Percentiles rank a stretch among this genome's conserved stretches.
These are phyloP conservation scores for Elephas maximus DNA, from an alignment of 2,113 vertebrate species.

Conservation along the genomic window DNA sequence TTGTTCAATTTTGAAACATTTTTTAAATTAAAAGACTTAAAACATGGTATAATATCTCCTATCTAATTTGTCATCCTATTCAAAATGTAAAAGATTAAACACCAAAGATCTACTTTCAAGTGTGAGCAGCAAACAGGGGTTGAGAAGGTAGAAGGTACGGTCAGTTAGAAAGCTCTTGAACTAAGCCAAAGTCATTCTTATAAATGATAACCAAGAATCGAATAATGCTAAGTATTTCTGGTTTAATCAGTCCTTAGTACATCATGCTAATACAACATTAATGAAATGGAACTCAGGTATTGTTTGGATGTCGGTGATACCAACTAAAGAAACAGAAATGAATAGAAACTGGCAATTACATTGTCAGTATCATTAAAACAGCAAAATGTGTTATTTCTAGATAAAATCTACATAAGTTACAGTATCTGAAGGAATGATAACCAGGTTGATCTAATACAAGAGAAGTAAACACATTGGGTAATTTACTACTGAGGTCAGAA, in stretches of 20 bases:
- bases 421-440: neutral
- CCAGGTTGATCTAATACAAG: neutral
- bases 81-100: neutral
- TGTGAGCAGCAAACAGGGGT: neutral
- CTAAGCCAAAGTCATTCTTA: slow-evolving; percentile 30
- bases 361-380: neutral
- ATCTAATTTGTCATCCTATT: neutral
- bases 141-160: neutral
- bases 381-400: neutral
- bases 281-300: neutral
- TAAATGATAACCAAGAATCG: neutral
- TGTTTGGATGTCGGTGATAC: neutral
- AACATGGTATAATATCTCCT: neutral
- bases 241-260: neutral
- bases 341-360: neutral
- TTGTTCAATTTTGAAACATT: neutral
- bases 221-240: slow-evolving; percentile 24
- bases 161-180: neutral
- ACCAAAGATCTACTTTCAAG: neutral
- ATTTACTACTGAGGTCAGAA: neutral
- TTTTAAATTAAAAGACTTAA: slow-evolving; percentile 26
- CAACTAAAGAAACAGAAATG: slow-evolving; percentile 24
- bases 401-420: neutral
- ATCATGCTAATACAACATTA: neutral
- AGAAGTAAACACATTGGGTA: neutral